phyloP scores from a whole-genome alignment of 2,888 invertebrate species.

The Ophioninae sp. region DNA sequence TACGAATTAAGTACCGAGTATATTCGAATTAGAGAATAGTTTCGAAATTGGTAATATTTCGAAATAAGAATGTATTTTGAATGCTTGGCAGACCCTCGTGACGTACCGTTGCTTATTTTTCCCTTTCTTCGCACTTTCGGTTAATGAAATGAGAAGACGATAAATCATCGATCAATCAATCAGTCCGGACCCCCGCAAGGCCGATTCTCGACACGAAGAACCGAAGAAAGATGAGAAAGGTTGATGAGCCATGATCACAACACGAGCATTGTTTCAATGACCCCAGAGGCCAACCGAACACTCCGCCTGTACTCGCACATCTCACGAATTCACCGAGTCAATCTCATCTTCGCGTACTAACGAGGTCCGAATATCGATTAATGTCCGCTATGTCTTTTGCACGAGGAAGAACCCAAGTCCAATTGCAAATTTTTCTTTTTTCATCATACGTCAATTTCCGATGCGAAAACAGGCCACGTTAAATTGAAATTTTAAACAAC shows the following conservation, averaged over 20 bases:
- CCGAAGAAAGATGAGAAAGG: conserved; percentile 50
- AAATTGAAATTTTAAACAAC: not conserved
- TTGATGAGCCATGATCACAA: conserved; percentile 74
- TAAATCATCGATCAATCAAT: conserved; percentile 73
- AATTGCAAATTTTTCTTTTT: conserved; percentile 1
- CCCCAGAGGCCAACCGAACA: conserved; percentile 59
- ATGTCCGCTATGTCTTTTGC: conserved; percentile 1
- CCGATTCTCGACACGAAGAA: conserved; percentile 20
- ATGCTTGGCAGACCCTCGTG: not conserved
- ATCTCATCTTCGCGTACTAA: conserved; percentile 71
- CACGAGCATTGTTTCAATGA: conserved; percentile 74
- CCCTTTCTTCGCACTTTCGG: conserved; percentile 1
- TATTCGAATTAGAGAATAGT: too few species aligned
- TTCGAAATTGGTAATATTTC: too few species aligned
- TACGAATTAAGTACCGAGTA: too few species aligned
- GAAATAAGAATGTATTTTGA: too few species aligned
- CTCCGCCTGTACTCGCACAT: conserved; percentile 19
- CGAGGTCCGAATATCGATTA: conserved; percentile 57
- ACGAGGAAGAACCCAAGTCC: not conserved
- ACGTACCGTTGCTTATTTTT: conserved; percentile 2
- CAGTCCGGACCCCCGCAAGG: conserved; percentile 52
- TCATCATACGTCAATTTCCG: not conserved
- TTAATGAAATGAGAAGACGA: conserved; percentile 59
- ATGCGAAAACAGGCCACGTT: not conserved
- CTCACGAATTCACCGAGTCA: not conserved